A percentile compares a stretch with the other conserved stretches of the same genome.
Evolutionary conservation across 1,140 invertebrate species (phyloP).

Genomic region (Lithobius niger): DNA sequence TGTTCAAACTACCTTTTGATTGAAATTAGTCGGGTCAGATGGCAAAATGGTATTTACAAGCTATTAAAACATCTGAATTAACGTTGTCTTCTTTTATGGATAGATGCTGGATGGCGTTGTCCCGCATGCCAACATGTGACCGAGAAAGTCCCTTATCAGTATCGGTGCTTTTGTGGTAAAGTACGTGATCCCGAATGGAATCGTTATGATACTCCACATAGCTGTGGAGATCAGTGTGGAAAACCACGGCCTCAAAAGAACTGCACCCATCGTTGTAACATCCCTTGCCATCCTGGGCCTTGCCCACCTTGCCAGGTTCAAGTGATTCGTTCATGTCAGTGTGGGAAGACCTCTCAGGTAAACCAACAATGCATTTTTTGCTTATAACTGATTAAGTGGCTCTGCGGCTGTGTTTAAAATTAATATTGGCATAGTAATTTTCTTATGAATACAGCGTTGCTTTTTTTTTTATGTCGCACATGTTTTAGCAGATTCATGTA

Average conservation of each 20-base stretch:
- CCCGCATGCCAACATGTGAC: conserved; percentile 73
- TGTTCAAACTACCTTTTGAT: background rate
- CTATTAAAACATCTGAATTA: background rate
- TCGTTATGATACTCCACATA: conserved; percentile 63
- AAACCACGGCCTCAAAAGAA: conserved; percentile 32
- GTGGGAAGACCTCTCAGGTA: conserved; percentile 31
- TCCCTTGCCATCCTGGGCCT: conserved; percentile 77
- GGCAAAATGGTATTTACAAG: background rate
- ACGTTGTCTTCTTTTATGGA: conserved; percentile 18
- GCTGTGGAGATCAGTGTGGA: conserved; percentile 73
- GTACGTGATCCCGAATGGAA: conserved; percentile 52
- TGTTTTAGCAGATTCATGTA: too few species aligned
- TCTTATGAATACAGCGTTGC: too few species aligned
- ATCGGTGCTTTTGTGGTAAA: conserved; percentile 75
- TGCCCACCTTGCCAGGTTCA: conserved; percentile 58
- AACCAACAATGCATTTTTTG: too few species aligned
- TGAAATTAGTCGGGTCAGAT: too few species aligned
- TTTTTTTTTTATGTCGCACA: too few species aligned
- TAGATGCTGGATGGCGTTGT: conserved; percentile 75
- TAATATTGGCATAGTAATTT: too few species aligned
- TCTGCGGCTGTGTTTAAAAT: too few species aligned
- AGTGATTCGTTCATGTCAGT: conserved; percentile 37
- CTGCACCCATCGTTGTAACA: conserved; percentile 69
- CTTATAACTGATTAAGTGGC: too few species aligned
- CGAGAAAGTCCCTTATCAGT: conserved; percentile 49